These are phyloP conservation scores for Beris chalybata DNA, from an alignment of 2,888 invertebrate species.

Conservation along the genomic window DNA sequence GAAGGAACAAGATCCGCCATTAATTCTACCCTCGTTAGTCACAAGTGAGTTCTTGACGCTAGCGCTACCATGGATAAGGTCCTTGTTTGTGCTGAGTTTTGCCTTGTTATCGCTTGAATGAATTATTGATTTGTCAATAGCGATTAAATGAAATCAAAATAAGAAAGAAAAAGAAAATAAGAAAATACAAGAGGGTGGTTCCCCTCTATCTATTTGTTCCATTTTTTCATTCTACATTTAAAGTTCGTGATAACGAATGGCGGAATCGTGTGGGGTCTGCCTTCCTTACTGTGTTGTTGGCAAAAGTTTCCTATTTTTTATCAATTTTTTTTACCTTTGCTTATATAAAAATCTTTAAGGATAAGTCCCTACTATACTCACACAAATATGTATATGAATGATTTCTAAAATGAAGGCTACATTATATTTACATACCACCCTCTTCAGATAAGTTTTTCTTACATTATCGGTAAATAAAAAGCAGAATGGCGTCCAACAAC, in stretches of 20 bases:
- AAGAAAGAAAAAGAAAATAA: slow-evolving; percentile 5
- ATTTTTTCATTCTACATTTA: slow-evolving; percentile 17
- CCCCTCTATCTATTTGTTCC: slow-evolving; percentile 29
- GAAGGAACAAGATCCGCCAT: slow-evolving; percentile 33
- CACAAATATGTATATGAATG: too few relatives aligned
- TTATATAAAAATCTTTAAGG: too few relatives aligned
- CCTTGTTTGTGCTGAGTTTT: slow-evolving; percentile 23
- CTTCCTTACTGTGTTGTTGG: neutral
- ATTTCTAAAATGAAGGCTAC: too few relatives aligned
- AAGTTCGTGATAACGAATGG: slow-evolving; percentile 14
- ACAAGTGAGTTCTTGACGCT: slow-evolving; percentile 32
- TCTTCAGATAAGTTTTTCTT: too few relatives aligned
- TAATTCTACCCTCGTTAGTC: slow-evolving; percentile 38
- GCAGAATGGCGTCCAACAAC: too few relatives aligned
- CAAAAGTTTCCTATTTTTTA: too few relatives aligned
- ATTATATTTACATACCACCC: too few relatives aligned
- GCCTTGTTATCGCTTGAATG: slow-evolving; percentile 36
- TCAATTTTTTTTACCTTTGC: too few relatives aligned
- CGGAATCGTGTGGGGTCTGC: slow-evolving; percentile 3
- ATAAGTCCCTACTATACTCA: too few relatives aligned
- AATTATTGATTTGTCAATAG: slow-evolving; percentile 37
- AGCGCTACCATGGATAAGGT: slow-evolving; percentile 18
- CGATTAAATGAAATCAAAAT: slow-evolving; percentile 21
- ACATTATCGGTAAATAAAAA: too few relatives aligned
- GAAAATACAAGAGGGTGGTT: slow-evolving; percentile 30